Evolutionary conservation across 2,797 vertebrate species (phyloP).

Genomic region (Erethizon dorsatum): DNA sequence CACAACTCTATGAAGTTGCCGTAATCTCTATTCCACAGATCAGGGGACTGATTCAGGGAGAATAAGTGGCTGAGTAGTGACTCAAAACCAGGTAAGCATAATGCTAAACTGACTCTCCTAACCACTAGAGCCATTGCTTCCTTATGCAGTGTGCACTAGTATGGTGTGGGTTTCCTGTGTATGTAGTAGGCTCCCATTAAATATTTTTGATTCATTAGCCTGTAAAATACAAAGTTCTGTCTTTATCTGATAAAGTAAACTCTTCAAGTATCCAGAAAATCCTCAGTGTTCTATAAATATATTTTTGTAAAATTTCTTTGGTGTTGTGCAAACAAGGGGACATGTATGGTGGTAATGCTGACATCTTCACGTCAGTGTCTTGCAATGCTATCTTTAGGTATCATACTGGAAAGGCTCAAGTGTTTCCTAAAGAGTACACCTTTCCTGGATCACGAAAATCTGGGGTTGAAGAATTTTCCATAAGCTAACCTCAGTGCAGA

Average conservation of each 20-base stretch:
- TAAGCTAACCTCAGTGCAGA: slow-evolving; percentile 37
- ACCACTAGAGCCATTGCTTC: not conserved
- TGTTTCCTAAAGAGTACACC: slow-evolving; percentile 41
- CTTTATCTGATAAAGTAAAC: slow-evolving; percentile 30
- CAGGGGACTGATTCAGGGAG: not conserved
- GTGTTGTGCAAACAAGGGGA: slow-evolving; percentile 26
- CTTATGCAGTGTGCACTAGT: not conserved
- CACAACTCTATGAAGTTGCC: not conserved
- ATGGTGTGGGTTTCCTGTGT: not conserved
- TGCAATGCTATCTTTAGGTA: not conserved
- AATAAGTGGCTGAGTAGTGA: not conserved
- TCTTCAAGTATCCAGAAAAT: slow-evolving; percentile 28
- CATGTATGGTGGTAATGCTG: not conserved
- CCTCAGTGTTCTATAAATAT: slow-evolving; percentile 16
- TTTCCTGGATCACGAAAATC: slow-evolving; percentile 50
- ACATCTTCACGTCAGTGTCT: not conserved
- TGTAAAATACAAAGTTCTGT: slow-evolving; percentile 21
- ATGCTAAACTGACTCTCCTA: not conserved
- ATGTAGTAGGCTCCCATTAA: not conserved
- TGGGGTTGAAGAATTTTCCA: slow-evolving; percentile 53
- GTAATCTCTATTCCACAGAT: not conserved
- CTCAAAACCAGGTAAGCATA: not conserved
- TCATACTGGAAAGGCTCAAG: not conserved
- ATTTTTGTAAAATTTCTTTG: slow-evolving; percentile 31
- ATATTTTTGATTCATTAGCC: slow-evolving; percentile 58